Conservation (phyloP, 2,797 vertebrate genomes). For the Cyprinodon diabolis region DNA sequence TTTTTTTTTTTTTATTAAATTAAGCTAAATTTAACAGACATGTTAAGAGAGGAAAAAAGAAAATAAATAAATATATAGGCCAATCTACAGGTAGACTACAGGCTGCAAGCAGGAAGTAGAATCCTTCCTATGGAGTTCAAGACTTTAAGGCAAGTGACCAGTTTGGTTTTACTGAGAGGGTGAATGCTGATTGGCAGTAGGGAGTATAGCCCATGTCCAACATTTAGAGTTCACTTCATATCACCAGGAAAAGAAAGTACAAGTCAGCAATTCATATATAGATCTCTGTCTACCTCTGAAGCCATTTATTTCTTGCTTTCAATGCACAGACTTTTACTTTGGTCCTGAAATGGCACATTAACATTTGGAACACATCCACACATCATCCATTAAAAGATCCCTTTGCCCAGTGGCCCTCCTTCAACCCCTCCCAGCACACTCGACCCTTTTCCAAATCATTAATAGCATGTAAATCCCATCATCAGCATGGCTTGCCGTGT, state of each 20-base stretch:
- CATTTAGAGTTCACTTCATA: slow-evolving; percentile 6
- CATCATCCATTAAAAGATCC: slow-evolving; percentile 49
- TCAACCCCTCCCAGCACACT: slow-evolving; percentile 13
- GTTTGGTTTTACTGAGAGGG: not conserved
- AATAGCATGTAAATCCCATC: slow-evolving; percentile 76
- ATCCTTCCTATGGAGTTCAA: not conserved
- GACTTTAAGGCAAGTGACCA: not conserved
- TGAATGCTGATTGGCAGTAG: not conserved
- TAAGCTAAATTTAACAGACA: not conserved
- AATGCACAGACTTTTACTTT: slow-evolving; percentile 35
- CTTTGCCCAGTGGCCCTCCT: not conserved
- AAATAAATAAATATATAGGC: not conserved
- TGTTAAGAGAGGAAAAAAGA: no score
- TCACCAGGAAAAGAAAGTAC: not conserved
- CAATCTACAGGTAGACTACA: not conserved
- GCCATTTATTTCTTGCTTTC: slow-evolving; percentile 22
- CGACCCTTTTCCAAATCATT: slow-evolving; percentile 59
- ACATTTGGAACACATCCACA: slow-evolving; percentile 69
- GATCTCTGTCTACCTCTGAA: slow-evolving; percentile 18
- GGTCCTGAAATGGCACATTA: slow-evolving; percentile 68
- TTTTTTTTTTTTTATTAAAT: no score
- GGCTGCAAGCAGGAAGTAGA: not conserved
- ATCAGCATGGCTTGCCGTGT: slow-evolving; percentile 50
- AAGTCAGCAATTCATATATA: not conserved
- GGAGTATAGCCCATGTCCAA: slow-evolving; percentile 2